Evolutionary conservation across 1,140 invertebrate genomes (phyloP), one percentile per base, ranked within the genome.

Genomic region (Drosophila hydei): DNA sequence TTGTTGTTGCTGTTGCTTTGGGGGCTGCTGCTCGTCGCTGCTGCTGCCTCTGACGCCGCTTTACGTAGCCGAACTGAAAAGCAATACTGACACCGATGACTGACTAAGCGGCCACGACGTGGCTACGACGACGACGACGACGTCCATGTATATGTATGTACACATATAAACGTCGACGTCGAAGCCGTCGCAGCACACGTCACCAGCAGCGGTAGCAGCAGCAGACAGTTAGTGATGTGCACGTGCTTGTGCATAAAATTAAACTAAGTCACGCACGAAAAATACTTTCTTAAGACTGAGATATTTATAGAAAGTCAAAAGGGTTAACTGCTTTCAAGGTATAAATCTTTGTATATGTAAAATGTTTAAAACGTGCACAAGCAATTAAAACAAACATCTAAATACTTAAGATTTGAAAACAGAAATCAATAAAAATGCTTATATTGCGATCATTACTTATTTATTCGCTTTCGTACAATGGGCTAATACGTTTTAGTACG

Each of bases 1-100:
- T 30, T 21, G 25, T 25, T 27, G 14, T 18, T 58, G 30, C 6
- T 56, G 45, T 4, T 48, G 48, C 25, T 33, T 48, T 65, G 45
- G 47, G 52, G 27, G 43, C 50, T 18, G 43, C 7, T 76, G 8
- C 16, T 19, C 18, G 11, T 67, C 64, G 72, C 55, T 75, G 76
- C 58, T 64, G 71, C 56, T 72, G 77, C 76, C 67, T 69, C 75
- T 80, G 72, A 67, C 63, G 64, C 65, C 67, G 69, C 70, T 78
- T 72, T 72, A 69, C 69, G 67, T 73, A 70, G 73, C 72, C 67
- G 78, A 76, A 81, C 79, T 84, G 75, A 85, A 81, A 75, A 75
- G 79, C 75, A 87, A 78, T 72, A 79, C 69, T 69, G 71, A 75
- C 72, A 69, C 67, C 67, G 50, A 48, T 62, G 70, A 85, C 72